A percentile compares a stretch with the other conserved stretches of the same genome.
These are phyloP conservation scores for Philereme transversata DNA, from an alignment of 2,888 invertebrate genomes.

Conservation along the genomic window DNA sequence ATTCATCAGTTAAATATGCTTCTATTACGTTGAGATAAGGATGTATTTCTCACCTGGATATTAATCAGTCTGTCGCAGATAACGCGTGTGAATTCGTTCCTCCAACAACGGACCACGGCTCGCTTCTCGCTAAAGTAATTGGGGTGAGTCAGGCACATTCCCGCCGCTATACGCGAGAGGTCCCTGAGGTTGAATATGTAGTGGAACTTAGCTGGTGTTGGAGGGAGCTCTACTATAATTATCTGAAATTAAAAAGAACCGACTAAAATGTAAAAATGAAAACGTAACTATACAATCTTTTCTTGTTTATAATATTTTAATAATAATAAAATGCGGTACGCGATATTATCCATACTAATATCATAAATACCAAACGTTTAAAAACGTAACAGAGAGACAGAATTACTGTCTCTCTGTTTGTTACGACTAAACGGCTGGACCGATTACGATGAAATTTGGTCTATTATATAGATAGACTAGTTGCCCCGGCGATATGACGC, in stretches of 20 bases:
- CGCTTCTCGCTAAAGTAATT: constrained; percentile 86
- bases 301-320: no score
- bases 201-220: constrained; percentile 97
- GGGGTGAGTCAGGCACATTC: constrained; percentile 90
- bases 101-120: constrained; percentile 93
- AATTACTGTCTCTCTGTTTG: no score
- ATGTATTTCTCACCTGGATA: constrained; percentile 57
- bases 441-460: no score
- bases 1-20: no score
- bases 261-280: background rate
- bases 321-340: no score
- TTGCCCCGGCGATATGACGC: no score
- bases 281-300: background rate
- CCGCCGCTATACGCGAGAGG: constrained; percentile 92
- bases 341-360: no score
- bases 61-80: constrained; percentile 94
- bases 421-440: no score
- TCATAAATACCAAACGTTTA: no score
- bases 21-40: no score
- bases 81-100: constrained; percentile 94
- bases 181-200: constrained; percentile 97
- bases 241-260: constrained; percentile 67
- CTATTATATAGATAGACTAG: no score
- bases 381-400: no score
- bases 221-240: constrained; percentile 90